Evolutionary conservation across 2,113 vertebrate species (phyloP).

Genomic region (Antennarius striatus): DNA sequence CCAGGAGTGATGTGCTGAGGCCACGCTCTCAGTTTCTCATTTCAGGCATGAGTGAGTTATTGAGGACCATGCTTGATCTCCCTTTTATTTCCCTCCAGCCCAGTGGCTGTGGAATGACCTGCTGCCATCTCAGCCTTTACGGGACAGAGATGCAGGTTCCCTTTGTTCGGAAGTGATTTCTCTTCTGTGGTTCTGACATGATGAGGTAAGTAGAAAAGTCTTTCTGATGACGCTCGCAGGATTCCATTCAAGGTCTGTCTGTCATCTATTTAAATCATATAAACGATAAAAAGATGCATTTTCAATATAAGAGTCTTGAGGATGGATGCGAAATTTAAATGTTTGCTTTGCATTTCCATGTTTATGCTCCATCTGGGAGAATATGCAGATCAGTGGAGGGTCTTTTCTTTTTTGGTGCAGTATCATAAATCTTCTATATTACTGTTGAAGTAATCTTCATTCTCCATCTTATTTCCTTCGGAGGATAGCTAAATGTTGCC

Average conservation of each 20-base stretch:
- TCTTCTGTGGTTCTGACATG: background rate
- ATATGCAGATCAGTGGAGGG: slow-evolving; percentile 32
- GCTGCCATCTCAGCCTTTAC: slow-evolving; percentile 13
- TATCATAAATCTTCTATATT: slow-evolving; percentile 41
- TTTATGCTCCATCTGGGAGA: slow-evolving; percentile 40
- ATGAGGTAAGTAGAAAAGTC: background rate
- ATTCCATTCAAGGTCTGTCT: background rate
- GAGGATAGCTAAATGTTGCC: slow-evolving; percentile 6
- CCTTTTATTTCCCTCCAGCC: slow-evolving; percentile 26
- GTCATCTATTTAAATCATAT: background rate
- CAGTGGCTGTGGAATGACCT: background rate
- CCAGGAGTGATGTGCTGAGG: slow-evolving; percentile 15
- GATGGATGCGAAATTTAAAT: slow-evolving; percentile 26
- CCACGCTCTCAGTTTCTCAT: slow-evolving; percentile 34
- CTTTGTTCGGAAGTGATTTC: background rate
- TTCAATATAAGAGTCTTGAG: slow-evolving; percentile 6
- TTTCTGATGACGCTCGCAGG: background rate
- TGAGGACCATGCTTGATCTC: slow-evolving; percentile 23
- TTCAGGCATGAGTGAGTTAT: slow-evolving; percentile 60
- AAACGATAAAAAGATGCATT: slow-evolving; percentile 7
- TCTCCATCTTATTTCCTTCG: slow-evolving; percentile 19
- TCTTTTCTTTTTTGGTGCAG: slow-evolving; percentile 37
- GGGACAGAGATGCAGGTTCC: background rate
- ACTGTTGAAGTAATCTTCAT: slow-evolving; percentile 8
- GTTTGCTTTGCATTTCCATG: slow-evolving; percentile 41